Percentiles rank a stretch among this genome's conserved stretches.
phyloP scores from a whole-genome alignment of 2,113 vertebrate species.

The Rhea pennata region DNA sequence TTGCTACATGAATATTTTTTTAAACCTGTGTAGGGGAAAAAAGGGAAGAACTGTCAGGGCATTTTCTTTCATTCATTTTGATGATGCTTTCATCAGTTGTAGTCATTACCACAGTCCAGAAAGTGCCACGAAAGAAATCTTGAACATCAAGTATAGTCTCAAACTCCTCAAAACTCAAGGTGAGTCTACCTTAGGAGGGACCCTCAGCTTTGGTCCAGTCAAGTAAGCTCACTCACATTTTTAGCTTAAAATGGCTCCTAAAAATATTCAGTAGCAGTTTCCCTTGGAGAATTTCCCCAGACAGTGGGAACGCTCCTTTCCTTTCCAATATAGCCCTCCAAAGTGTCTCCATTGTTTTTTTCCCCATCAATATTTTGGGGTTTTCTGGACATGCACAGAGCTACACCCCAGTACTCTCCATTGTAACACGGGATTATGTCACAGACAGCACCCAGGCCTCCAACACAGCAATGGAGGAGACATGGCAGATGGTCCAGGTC shows the following conservation, averaged over 20 bases:
- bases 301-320: neutral
- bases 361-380: neutral
- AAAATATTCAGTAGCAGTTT: neutral
- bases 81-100: neutral
- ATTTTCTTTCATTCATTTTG: neutral
- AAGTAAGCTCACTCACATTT: neutral
- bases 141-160: neutral
- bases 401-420: neutral
- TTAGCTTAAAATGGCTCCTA: neutral
- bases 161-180: neutral
- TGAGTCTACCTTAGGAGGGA: neutral
- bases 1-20: neutral
- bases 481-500: constrained; percentile 21
- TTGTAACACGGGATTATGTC: neutral
- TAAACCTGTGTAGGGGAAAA: neutral
- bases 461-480: constrained; percentile 5
- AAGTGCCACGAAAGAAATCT: neutral
- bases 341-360: neutral
- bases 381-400: neutral
- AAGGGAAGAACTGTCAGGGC: neutral
- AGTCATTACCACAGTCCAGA: neutral
- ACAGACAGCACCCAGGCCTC: neutral
- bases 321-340: neutral
- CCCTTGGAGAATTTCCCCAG: neutral
- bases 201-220: neutral